Base-by-base conservation (phyloP, 2,113 vertebrate genomes). In the Nesospiza acunhae region DNA sequence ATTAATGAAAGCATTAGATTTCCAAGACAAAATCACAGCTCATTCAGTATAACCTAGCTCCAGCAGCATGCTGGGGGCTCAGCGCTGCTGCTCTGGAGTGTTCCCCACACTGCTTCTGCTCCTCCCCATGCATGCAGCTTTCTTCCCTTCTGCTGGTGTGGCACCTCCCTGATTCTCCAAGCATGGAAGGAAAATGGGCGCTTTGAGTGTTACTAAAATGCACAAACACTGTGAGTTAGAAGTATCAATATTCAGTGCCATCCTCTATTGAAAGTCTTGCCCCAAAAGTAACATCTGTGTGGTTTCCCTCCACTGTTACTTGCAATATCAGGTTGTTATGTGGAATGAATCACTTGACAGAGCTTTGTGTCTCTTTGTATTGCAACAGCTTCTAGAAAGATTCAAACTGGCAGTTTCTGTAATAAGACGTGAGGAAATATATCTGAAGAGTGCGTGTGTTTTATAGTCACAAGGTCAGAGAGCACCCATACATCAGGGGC, bases 31-130 rank as follows among this genome's bases (percentile, higher is more conserved):
- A 91, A 39, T 52, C 62, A 53, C 49, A 55, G 23, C 20, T 60
- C 3, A 27, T 55, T 78, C 39, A 31, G 24, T 39, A 22, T 41
- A 67, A 55, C 13, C 30, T 9, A 3, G 37, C 37, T 13, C 28
- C 1, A 12, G 17, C 1, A 7, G 17, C 0, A 0, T 6, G 4
- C 33, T 35, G 35, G 11, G 46, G n/a, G 27, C 37, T 64, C n/a
- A 73, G 66, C 37, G 35, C 0, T 2, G 2, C 46, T 62, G 64
- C 33, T 15, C 5, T 3, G 3, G 22, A 53, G 73, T 0, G 4
- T 16, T 72, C 30, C 76, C 47, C 22, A 3, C 4, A 2, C 9
- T 27, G 44, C 28, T 37, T 33, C 58, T 62, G 24, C 41, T 72
- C n/a, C 20, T 46, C 41, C 24, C 41, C 4, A 0, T 0, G 2